A percentile compares a stretch with the other conserved stretches of the same genome.
Evolutionary conservation across 2,113 vertebrate species (phyloP).

Genomic region (Gopherus flavomarginatus): DNA sequence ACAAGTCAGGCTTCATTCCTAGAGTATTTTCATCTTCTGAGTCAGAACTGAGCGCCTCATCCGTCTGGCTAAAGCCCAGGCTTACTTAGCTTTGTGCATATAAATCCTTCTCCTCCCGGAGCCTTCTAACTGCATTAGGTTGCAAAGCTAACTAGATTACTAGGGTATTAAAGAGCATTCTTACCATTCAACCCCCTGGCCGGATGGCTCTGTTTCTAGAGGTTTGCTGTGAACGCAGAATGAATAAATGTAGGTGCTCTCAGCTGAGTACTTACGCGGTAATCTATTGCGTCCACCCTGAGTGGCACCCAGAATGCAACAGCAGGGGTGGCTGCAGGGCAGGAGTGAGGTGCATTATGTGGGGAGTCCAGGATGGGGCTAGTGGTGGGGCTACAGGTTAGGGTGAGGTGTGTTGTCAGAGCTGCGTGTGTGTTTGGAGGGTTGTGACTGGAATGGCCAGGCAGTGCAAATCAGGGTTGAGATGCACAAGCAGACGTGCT

Average conservation of each 20-base stretch:
- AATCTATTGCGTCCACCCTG: neutral
- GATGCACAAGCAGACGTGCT: neutral
- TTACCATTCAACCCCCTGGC: fast-evolving
- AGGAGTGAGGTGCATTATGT: neutral
- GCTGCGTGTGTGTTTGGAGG: fast-evolving
- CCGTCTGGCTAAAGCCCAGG: neutral
- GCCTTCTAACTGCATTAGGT: slow-evolving; percentile 61
- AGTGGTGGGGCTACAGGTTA: too few relatives aligned
- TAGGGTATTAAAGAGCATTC: neutral
- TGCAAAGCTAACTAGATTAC: slow-evolving; percentile 65
- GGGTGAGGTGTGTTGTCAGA: fast-evolving
- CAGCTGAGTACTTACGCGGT: too few relatives aligned
- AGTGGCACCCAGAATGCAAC: fast-evolving
- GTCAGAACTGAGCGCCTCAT: neutral
- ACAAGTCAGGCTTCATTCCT: fast-evolving
- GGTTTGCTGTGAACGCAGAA: fast-evolving
- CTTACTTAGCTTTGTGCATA: neutral
- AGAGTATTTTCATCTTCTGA: fast-evolving
- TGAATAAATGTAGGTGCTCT: neutral
- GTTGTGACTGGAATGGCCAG: neutral
- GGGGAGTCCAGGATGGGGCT: neutral
- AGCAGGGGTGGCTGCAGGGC: neutral
- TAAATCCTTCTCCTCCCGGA: slow-evolving; percentile 34
- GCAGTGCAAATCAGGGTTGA: fast-evolving
- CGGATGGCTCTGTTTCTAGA: neutral